Base-by-base conservation (phyloP, 2,888 invertebrate genomes). In the Diabrotica balteata region DNA sequence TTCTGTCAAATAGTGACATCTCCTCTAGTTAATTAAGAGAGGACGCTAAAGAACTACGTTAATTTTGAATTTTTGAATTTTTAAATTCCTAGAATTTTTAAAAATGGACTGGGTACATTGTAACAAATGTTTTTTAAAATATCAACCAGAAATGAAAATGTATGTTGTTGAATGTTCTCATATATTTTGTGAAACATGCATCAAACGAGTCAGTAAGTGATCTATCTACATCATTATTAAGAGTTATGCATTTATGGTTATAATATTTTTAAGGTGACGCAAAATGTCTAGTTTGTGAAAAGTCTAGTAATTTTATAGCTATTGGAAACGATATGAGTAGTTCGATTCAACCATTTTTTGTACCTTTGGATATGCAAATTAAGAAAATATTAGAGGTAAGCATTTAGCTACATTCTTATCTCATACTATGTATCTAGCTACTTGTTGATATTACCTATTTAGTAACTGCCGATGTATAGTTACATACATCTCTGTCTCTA, bases 101-200 rank as follows among this genome's bases (percentile, higher is more conserved):
- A 71, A 64, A 70, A 76, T 75, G 73, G 71, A 80, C 44, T 83
- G 83, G 83, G 66, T 84, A 11, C 80, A 82, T 77, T 84, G 84
- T 68, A 83, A 83, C 75, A 80, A 78, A 66, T 84, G 84, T 76
- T 80, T 71, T 11, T 17, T 67, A 32, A 76, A 74, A 59, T 76
- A 70, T 64, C 67, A 74, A 46, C 45, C 72, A 6, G 71, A 72
- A 53, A 22, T 77, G 45, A 78, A 79, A 65, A 80, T 80, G 67
- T 80, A 74, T 64, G 63, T 84, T 46, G 77, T 79, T 6, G 80
- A 79, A 70, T 84, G 84, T 67, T 80, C 82, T 5, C 83, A 83
- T 71, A 72, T 82, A 61, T 75, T 78, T 66, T 84, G 84, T 66
- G 75, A 79, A 57, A 77, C 73, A 70, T 84, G 84, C 68, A 68